Evolutionary conservation across 2,113 vertebrate genomes (phyloP).

Genomic region (Oncorhynchus gorbuscha): DNA sequence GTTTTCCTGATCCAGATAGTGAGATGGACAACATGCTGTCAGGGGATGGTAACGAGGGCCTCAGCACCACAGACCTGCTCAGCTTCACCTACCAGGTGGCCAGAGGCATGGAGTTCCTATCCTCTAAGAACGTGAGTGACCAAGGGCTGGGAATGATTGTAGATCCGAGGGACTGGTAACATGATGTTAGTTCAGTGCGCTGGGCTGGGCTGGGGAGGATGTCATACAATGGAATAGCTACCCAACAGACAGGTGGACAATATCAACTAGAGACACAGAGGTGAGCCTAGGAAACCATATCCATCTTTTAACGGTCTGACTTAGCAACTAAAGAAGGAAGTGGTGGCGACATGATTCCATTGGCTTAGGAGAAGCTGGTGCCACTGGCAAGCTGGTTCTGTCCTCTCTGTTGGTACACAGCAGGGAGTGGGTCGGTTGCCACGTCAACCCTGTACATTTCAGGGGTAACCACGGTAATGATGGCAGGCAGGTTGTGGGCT

Average conservation of each 20-base stretch:
- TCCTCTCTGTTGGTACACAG: conserved; percentile 1
- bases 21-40: conserved; percentile 88
- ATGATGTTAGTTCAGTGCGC: background rate
- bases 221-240: background rate
- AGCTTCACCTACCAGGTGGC: conserved; percentile 98
- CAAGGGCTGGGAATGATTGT: background rate
- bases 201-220: background rate
- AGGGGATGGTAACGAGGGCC: conserved; percentile 83
- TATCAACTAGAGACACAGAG: background rate
- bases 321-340: background rate
- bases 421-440: background rate
- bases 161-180: background rate
- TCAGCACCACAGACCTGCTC: conserved; percentile 89
- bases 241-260: background rate
- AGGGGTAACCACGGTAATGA: conserved; percentile 21
- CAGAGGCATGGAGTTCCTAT: conserved; percentile 95
- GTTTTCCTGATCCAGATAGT: conserved; percentile 68
- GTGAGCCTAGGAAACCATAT: background rate
- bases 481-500: conserved; percentile 15
- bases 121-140: conserved; percentile 93
- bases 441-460: conserved; percentile 1
- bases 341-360: background rate
- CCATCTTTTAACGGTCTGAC: background rate
- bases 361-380: background rate
- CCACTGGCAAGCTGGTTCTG: conserved; percentile 8